Base-by-base conservation (phyloP, 92 coral and sea anemone species). In the Umimayanthus chanpuru region DNA sequence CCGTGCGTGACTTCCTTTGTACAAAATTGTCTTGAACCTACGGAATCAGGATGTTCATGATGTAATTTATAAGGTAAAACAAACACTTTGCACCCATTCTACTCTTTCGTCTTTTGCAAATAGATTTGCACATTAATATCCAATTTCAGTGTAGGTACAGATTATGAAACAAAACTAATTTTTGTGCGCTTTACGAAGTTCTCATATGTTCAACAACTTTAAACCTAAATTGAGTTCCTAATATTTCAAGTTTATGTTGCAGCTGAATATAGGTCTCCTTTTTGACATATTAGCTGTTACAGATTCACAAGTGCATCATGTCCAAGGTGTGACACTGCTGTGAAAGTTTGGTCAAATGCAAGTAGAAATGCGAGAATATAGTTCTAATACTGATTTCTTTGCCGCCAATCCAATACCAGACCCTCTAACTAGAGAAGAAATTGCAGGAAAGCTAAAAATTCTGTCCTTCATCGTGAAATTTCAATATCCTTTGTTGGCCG, bases 341-440 rank as follows among this genome's bases (percentile, higher is more conserved):
- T 39, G 28, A 10, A 30, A 23, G 28, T 15, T n/a, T 43, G 16
- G 65, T 10, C 26, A 78, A 72, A 28, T 82, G 41, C 9, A 81
- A 61, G 21, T 9, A 65, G 53, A 36, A 39, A 39, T 38, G 73
- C 21, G 29, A 1, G 20, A 26, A 58, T 21, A 61, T 16, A 43
- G 26, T 4, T 16, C 53, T 67, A 39, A 47, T 81, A 21, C 29
- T 41, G 23, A 68, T 83, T 26, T 67, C n/a, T 83, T 44, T 70
- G 26, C 87, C 87, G 87, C 78, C 40, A 41, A 30, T 23, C 43
- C 78, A 83, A 83, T 82, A 82, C 77, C 9, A 44, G 1, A 44
- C 16, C 40, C 40, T 26, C 18, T 70, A 41, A 68, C 18, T 23
- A 41, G 58, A 82, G 65, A 40, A 41, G 77, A 29, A 68, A 41